Evolutionary conservation across 2,888 invertebrate species (phyloP).

Genomic region (Pheosia gnoma): DNA sequence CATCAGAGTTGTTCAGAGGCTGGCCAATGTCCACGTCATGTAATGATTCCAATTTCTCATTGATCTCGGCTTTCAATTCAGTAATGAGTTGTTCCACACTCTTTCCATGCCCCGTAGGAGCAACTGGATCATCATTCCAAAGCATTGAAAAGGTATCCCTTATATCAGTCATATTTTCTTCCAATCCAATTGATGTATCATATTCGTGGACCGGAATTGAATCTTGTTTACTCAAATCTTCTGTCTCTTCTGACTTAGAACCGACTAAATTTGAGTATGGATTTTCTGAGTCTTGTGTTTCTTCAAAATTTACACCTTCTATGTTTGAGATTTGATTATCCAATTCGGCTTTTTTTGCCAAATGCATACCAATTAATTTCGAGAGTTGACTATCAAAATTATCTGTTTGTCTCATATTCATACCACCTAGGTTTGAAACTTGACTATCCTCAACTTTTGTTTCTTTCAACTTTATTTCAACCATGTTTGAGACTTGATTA

Average conservation of each 20-base stretch:
- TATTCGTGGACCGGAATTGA: constrained; percentile 14
- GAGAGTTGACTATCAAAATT: constrained; percentile 22
- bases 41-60: constrained; percentile 23
- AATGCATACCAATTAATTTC: neutral
- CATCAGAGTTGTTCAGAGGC: neutral
- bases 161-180: constrained; percentile 20
- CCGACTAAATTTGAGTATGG: neutral
- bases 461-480: neutral
- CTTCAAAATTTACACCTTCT: neutral
- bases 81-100: constrained; percentile 17
- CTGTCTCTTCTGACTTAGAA: too few species aligned
- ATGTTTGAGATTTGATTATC: constrained; percentile 23
- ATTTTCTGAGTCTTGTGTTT: neutral
- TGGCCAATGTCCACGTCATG: constrained; percentile 15
- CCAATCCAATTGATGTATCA: neutral
- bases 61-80: constrained; percentile 37
- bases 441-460: neutral
- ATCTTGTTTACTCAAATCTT: neutral
- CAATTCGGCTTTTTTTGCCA: constrained; percentile 11
- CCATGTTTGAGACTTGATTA: constrained; percentile 9
- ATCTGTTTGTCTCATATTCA: neutral
- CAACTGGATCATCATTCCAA: constrained; percentile 18
- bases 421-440: neutral
- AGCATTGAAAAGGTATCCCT: constrained; percentile 25
- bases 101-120: neutral